Conservation (phyloP, 2,113 vertebrate species). For the Sebastes schlegelii region DNA sequence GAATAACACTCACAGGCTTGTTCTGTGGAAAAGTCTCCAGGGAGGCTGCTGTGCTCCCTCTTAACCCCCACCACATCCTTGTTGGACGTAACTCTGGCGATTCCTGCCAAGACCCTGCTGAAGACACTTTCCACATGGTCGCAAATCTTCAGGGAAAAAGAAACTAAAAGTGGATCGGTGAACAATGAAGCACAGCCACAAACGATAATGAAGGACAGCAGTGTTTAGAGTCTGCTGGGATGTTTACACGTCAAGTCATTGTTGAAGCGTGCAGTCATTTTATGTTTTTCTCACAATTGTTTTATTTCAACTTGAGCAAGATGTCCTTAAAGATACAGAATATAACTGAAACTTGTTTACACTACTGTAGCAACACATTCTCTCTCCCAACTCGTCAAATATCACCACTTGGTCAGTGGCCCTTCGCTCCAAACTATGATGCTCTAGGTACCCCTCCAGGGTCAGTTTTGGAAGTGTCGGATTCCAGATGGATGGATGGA, state of each 20-base stretch:
- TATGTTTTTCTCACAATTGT: neutral
- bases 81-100: conserved; percentile 9
- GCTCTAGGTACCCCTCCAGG: neutral
- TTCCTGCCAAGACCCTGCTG: conserved; percentile 58
- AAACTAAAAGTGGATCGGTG: conserved; percentile 52
- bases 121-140: conserved; percentile 41
- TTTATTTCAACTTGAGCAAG: neutral
- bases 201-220: neutral
- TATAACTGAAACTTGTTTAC: neutral
- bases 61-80: conserved; percentile 36
- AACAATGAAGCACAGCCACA: neutral
- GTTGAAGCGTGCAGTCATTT: conserved; percentile 2
- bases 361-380: neutral
- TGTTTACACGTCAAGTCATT: conserved; percentile 10
- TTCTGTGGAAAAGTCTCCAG: conserved; percentile 49
- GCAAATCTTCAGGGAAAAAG: conserved; percentile 52
- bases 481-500: too few species aligned
- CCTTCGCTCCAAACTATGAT: too few species aligned
- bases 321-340: neutral
- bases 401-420: neutral
- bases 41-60: neutral
- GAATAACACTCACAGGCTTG: neutral
- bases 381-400: neutral
- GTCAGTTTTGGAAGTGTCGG: neutral
- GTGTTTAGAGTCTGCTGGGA: conserved; percentile 4